phyloP scores from a whole-genome alignment of 2,888 invertebrate species.

The Temnothorax rugatulus region DNA sequence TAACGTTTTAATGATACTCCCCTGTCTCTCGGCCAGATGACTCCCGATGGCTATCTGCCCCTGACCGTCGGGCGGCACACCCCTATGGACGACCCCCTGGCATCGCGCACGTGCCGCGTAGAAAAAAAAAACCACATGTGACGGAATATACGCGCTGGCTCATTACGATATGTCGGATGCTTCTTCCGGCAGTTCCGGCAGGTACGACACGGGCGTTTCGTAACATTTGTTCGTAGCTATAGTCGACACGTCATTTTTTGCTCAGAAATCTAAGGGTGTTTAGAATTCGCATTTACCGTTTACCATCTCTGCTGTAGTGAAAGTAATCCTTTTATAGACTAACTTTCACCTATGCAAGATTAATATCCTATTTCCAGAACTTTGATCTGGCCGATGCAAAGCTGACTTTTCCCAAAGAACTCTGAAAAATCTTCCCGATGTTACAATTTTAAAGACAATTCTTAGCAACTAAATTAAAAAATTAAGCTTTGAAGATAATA shows the following conservation, averaged over 20 bases:
- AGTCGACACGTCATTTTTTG: neutral
- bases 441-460: neutral
- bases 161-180: conserved; percentile 62
- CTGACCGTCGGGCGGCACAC: conserved; percentile 84
- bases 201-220: conserved; percentile 20
- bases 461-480: neutral
- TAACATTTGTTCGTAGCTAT: conserved; percentile 18
- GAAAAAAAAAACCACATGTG: conserved; percentile 73
- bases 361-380: neutral
- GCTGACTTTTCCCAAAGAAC: neutral
- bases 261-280: neutral
- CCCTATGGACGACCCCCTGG: conserved; percentile 69
- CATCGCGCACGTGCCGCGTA: conserved; percentile 80
- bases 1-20: conserved; percentile 83
- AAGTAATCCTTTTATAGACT: conserved; percentile 13
- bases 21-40: conserved; percentile 82
- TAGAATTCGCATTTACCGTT: neutral
- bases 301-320: neutral
- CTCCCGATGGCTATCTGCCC: conserved; percentile 85
- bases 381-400: neutral
- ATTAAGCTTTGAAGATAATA: neutral
- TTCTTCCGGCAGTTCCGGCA: conserved; percentile 56
- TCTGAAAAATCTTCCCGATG: neutral
- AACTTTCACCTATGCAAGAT: conserved; percentile 3
- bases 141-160: conserved; percentile 72